Base-by-base conservation (phyloP, 1,140 invertebrate species). In the Zaprionus lachaisei region DNA sequence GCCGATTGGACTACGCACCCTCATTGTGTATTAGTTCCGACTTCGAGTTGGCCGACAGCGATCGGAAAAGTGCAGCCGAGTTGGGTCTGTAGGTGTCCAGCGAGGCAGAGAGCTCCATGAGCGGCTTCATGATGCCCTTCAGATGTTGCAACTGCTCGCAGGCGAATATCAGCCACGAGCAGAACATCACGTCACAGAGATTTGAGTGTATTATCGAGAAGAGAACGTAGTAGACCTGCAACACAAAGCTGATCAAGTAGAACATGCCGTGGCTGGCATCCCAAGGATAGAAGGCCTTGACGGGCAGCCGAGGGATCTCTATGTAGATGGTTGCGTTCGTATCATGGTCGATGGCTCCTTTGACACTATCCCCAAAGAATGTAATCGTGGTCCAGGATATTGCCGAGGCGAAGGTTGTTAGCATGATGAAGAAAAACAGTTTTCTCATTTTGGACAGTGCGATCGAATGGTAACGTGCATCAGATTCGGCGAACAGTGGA, bases 81-180 rank as follows among this genome's bases (percentile, higher is more conserved):
- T 97, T 96, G 0, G 96, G 96, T 17, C 96, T 94, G 76, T 96
- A 96, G 0, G 96, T 96, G 79, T 97, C 96, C 72, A 97, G 92
- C 0, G 96, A 95, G 1, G 96, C 96, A 17, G 96, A 97, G 1
- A 97, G 94, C 81, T 97, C 96, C 96, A 97, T 97, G 24, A 97
- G 91, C 0, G 96, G 96, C 77, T 96, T 96, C 95, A 97, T 95
- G 49, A 97, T 97, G 54, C 96, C 96, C 66, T 97, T 97, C 6
- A 97, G 92, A 93, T 97, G 97, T 84, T 96, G 95, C 12, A 97
- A 91, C 83, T 97, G 97, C 81, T 97, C 96, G 78, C 97, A 97
- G 1, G 96, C 96, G 76, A 97, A 97, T 34, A 97, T 95, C 47
- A 97, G 81, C 96, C 96, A 97, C 2, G 96, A 97, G 80, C 96